Evolutionary conservation across 1,140 invertebrate species (phyloP).

Genomic region (Phenacoccus solenopsis): DNA sequence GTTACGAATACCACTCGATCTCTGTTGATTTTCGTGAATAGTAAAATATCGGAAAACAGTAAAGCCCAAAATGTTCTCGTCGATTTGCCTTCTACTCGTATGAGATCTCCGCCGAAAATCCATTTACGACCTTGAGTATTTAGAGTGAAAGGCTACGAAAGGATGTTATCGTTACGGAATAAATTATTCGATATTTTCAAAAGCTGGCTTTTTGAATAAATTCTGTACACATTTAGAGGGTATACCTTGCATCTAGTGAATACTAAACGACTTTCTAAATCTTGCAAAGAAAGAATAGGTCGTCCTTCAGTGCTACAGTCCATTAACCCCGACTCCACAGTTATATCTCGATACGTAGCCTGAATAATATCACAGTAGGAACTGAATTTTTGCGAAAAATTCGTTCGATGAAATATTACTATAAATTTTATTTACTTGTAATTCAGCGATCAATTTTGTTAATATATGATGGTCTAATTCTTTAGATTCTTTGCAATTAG

Average conservation of each 20-base stretch:
- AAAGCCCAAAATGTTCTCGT: constrained; percentile 70
- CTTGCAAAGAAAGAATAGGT: constrained; percentile 61
- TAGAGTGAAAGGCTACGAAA: constrained; percentile 58
- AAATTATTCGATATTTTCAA: too few species aligned
- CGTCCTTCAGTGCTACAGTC: constrained; percentile 65
- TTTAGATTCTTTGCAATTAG: constrained; percentile 34
- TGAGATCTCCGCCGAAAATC: constrained; percentile 73
- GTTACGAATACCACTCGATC: constrained; percentile 73
- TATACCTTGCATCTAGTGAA: constrained; percentile 76
- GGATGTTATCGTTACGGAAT: too few species aligned
- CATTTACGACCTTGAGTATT: constrained; percentile 67
- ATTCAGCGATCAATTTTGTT: constrained; percentile 36
- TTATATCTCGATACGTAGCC: constrained; percentile 56
- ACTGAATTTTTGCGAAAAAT: too few species aligned
- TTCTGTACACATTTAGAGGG: too few species aligned
- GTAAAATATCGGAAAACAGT: constrained; percentile 64
- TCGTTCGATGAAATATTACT: not conserved
- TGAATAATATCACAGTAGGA: constrained; percentile 16
- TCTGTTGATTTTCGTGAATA: constrained; percentile 70
- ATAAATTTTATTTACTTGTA: constrained; percentile 32
- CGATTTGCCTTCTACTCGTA: constrained; percentile 64
- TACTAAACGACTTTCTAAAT: constrained; percentile 66
- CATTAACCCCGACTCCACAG: constrained; percentile 65
- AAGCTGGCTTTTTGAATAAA: too few species aligned
- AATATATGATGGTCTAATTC: constrained; percentile 36